phyloP scores from a whole-genome alignment of 2,797 vertebrate genomes.

The Todus mexicanus region DNA sequence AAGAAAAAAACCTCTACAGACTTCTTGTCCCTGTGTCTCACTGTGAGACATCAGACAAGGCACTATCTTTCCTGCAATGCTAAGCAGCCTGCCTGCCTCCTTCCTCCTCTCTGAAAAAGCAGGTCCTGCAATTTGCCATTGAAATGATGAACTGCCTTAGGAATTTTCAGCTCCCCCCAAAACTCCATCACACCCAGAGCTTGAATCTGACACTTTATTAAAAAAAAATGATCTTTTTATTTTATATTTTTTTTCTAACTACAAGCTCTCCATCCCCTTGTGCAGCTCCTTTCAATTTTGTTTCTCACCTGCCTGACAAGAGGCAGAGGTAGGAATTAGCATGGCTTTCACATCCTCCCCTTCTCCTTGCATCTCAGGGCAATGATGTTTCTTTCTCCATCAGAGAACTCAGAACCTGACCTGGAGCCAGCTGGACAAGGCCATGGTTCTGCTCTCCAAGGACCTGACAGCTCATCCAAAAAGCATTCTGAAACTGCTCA shows the following conservation, averaged over 20 bases:
- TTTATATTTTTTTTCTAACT: background rate
- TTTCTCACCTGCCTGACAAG: constrained; percentile 24
- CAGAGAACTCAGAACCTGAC: background rate
- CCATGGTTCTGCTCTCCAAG: background rate
- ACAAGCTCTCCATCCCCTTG: background rate
- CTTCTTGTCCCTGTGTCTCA: background rate
- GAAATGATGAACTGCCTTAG: background rate
- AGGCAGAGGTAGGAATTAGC: constrained; percentile 28
- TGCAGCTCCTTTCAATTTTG: background rate
- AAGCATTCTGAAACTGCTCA: background rate
- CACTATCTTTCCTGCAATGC: background rate
- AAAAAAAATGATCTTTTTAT: background rate
- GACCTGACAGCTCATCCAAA: background rate
- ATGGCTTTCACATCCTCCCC: constrained; percentile 13
- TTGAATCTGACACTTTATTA: background rate
- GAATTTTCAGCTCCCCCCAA: background rate
- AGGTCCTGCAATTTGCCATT: background rate
- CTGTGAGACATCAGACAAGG: background rate
- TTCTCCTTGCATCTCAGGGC: background rate
- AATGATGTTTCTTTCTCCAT: background rate
- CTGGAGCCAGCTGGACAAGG: background rate
- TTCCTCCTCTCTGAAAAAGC: background rate
- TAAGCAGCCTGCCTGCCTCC: background rate
- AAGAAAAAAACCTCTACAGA: background rate
- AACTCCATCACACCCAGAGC: background rate